phyloP scores from a whole-genome alignment of 2,797 vertebrate genomes.

The Sciaenops ocellatus region DNA sequence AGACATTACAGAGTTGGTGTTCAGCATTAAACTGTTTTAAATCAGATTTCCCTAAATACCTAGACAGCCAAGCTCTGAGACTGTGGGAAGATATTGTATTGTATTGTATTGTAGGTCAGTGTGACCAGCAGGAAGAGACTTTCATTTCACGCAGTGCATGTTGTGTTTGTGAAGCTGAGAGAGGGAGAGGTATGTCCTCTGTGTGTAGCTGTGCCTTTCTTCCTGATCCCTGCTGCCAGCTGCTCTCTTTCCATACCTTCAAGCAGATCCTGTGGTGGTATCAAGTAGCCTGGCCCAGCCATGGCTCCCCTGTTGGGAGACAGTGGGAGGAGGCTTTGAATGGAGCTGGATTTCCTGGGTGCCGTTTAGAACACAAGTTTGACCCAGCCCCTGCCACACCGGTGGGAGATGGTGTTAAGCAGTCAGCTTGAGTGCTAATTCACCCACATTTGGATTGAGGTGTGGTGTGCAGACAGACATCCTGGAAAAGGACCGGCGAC shows the following conservation, averaged over 20 bases:
- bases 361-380: slow-evolving; percentile 52
- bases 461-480: slow-evolving; percentile 39
- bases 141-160: slow-evolving; percentile 14
- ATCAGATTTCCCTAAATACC: not conserved
- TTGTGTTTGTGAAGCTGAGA: slow-evolving; percentile 35
- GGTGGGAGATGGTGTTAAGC: slow-evolving; percentile 57
- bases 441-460: slow-evolving; percentile 48
- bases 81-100: not conserved
- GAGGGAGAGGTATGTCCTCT: slow-evolving; percentile 69
- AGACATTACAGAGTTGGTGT: slow-evolving; percentile 3
- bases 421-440: slow-evolving; percentile 51
- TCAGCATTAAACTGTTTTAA: not conserved
- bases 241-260: slow-evolving; percentile 72
- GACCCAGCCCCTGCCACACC: slow-evolving; percentile 47
- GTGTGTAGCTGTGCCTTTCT: slow-evolving; percentile 64
- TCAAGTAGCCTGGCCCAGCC: slow-evolving; percentile 72
- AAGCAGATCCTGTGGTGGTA: slow-evolving; percentile 73
- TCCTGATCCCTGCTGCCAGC: slow-evolving; percentile 79
- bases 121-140: slow-evolving; percentile 20
- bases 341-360: slow-evolving; percentile 66
- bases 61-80: not conserved
- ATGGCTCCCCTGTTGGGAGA: slow-evolving; percentile 58
- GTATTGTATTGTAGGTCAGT: slow-evolving; percentile 24
- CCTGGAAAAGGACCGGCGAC: slow-evolving; percentile 22
- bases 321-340: slow-evolving; percentile 61